Evolutionary conservation across 2,113 vertebrate species (phyloP), one percentile per base, ranked within the genome.

Genomic region (Vidua macroura): DNA sequence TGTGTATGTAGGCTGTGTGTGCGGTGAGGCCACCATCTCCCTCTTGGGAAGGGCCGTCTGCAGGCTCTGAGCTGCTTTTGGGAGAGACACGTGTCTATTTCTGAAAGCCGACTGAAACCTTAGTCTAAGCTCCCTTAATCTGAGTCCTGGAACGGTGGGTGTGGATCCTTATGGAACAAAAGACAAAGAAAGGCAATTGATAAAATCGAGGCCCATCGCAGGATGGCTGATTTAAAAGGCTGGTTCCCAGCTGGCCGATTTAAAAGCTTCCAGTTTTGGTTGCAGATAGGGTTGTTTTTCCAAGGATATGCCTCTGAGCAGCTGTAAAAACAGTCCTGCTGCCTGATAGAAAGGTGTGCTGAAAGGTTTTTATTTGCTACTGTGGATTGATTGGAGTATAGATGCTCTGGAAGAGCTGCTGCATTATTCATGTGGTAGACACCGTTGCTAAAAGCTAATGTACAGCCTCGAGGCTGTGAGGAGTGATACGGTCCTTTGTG

Each of bases 401-500:
- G 92, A 96, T 95, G 92, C 95, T 95, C 67, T 92, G 85, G 85
- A 93, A 87, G 83, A 90, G 7, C 1, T 77, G 39, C 79, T 96
- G 93, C 92, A 96, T 96, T 96, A 96, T 96, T 96, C 93, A 95
- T 96, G 83, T 44, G 48, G 66, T 63, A 94, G 93, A 77, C 94
- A 94, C 82, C 85, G 74, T 92, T 58, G 82, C 92, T 93, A 94
- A 96, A 96, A 96, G 92, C 92, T 96, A 96, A 95, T 93, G 95
- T 75, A 80, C 63, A 95, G 93, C 88, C 90, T 53, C 51, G 55
- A 80, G 92, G 92, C 92, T 93, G 67, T 69, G 82, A 76, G 64
- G 66, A 92, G 67, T 80, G 93, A 79, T 90, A 69, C 25, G 37
- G 88, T 58, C 82, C 92, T 96, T 93, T 95, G 67, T 94, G 83